These are phyloP conservation scores for Rotaria sp. DNA, from an alignment of 2,888 invertebrate species.

Conservation along the genomic window DNA sequence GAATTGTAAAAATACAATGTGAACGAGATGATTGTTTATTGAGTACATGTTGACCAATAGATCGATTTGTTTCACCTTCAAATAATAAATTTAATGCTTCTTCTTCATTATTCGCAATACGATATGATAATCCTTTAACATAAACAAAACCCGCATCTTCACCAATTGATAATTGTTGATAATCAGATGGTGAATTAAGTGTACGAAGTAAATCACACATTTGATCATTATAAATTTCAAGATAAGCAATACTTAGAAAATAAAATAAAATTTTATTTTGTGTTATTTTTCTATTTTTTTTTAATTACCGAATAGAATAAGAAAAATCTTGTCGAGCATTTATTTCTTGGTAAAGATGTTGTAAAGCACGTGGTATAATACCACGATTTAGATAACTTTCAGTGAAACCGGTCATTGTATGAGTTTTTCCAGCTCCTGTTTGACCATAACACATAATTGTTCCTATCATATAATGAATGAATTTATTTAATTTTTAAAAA, in stretches of 20 bases:
- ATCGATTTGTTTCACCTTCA: slow-evolving; percentile 56
- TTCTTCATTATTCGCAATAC: slow-evolving; percentile 54
- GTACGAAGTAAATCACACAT: slow-evolving; percentile 53
- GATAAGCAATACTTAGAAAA: slow-evolving; percentile 51
- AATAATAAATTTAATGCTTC: slow-evolving; percentile 55
- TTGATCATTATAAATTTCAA: slow-evolving; percentile 56
- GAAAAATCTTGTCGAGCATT: slow-evolving; percentile 50
- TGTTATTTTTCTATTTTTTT: neutral
- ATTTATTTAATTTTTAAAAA: neutral
- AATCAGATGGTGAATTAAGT: slow-evolving; percentile 42
- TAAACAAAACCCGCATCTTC: slow-evolving; percentile 47
- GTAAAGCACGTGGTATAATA: slow-evolving; percentile 51
- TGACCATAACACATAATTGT: slow-evolving; percentile 56
- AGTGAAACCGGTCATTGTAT: slow-evolving; percentile 55
- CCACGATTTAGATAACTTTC: slow-evolving; percentile 54
- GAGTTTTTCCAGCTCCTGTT: slow-evolving; percentile 56
- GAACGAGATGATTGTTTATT: slow-evolving; percentile 54
- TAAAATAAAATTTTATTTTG: neutral
- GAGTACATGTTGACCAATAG: slow-evolving; percentile 52
- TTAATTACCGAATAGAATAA: slow-evolving; percentile 49
- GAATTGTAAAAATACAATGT: slow-evolving; percentile 55
- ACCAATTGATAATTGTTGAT: slow-evolving; percentile 13
- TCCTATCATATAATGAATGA: neutral
- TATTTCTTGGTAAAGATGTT: slow-evolving; percentile 53
- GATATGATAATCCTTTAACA: slow-evolving; percentile 53